Percentiles rank a stretch among this genome's conserved stretches.
Evolutionary conservation across 2,113 vertebrate species (phyloP).

Genomic region (Gasterosteus aculeatus): DNA sequence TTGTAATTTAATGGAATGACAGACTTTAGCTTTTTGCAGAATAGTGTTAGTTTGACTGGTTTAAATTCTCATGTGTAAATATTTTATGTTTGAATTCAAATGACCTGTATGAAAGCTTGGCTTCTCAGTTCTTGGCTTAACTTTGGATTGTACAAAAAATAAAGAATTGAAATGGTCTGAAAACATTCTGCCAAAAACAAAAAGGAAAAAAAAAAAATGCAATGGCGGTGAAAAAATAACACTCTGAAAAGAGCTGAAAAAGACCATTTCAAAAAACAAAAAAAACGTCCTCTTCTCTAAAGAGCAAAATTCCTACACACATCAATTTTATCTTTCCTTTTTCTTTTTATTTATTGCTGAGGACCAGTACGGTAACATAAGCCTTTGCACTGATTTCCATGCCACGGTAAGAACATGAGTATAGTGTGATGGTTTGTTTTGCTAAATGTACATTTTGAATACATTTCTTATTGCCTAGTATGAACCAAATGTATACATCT

Average conservation of each 20-base stretch:
- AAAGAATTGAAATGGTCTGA: slow-evolving; percentile 98
- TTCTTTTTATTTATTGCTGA: not conserved
- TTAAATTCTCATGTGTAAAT: slow-evolving; percentile 94
- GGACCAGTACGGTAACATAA: slow-evolving; percentile 45
- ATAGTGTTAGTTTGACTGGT: slow-evolving; percentile 82
- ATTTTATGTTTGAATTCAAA: slow-evolving; percentile 97
- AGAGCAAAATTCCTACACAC: not conserved
- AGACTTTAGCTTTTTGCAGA: slow-evolving; percentile 90
- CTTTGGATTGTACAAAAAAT: slow-evolving; percentile 95
- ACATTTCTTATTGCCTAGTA: not conserved
- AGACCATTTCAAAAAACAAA: slow-evolving; percentile 68
- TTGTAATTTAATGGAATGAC: slow-evolving; percentile 66
- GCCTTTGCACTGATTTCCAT: not conserved
- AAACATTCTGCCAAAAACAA: slow-evolving; percentile 75
- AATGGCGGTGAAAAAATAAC: slow-evolving; percentile 70
- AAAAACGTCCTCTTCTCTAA: slow-evolving; percentile 61
- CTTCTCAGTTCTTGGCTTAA: slow-evolving; percentile 89
- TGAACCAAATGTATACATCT: not conserved
- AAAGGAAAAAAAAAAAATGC: slow-evolving; percentile 33
- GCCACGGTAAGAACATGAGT: slow-evolving; percentile 43
- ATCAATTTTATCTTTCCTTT: not conserved
- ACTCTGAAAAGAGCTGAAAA: slow-evolving; percentile 55
- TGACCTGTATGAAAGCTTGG: slow-evolving; percentile 96
- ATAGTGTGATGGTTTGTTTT: not conserved
- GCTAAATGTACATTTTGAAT: not conserved